Base-by-base conservation (phyloP, 2,797 vertebrate species). In the Notolabrus celidotus region DNA sequence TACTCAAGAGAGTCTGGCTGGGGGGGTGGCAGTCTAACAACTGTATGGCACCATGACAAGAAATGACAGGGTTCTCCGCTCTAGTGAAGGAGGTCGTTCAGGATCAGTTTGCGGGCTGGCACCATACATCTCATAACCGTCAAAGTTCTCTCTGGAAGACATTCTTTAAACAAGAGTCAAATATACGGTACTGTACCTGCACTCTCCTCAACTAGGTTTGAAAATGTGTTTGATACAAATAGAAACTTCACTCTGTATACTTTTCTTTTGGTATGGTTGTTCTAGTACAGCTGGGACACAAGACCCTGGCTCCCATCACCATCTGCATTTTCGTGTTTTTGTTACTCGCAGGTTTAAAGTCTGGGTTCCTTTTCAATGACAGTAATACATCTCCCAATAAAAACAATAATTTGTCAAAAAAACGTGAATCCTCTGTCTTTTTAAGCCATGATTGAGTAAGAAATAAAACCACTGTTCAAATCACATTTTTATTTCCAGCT, bases 401-500 rank as follows among this genome's bases (percentile, higher is more conserved):
- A 8, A 33, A 27, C 27, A 72, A 80, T 27, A 62, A 1, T 15
- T 7, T 47, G 62, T 10, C n/a, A 7, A 53, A 57, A 10, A 27
- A 0, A 7, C 17, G 22, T 36, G 7, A 25, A 1, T 22, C 27
- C 25, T 34, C 34, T 42, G 45, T 2, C 51, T 14, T 57, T 22
- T 4, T 29, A 12, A 62, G 55, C 7, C 23, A 27, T 4, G 67
- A 34, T 5, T 67, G 33, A 60, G 29, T 42, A 53, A 33, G 14
- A 53, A 10, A 65, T 16, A 25, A 60, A 6, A 63, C 51, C 22
- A 39, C 64, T 25, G 29, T 52, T 57, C 8, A 49, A 41, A 49
- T 15, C 19, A 63, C 42, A 58, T n/a, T 76, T 73, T 43, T 7
- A 25, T 67, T 55, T 54, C 42, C 53, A 63, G 15, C 66, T 45